Conservation (phyloP, 1,140 invertebrate genomes). For the Probaryconus sp. region DNA sequence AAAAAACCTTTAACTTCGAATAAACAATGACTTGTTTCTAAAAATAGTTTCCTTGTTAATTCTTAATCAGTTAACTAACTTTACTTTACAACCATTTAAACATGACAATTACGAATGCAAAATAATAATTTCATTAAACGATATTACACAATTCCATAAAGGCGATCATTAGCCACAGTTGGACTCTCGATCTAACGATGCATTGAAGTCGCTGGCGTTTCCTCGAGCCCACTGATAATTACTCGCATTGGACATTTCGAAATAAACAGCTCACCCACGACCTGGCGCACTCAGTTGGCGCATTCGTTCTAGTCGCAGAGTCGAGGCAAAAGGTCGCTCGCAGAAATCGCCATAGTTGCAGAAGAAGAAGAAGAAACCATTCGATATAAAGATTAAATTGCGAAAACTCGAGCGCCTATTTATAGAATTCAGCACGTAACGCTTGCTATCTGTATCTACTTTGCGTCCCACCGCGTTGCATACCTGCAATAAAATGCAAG, state of each 20-base stretch:
- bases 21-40: too few relatives aligned
- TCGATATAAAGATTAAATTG: slow-evolving; percentile 27
- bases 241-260: slow-evolving; percentile 25
- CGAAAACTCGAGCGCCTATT: slow-evolving; percentile 51
- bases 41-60: too few relatives aligned
- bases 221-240: slow-evolving; percentile 34
- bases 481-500: slow-evolving; percentile 39
- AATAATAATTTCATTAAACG: too few relatives aligned
- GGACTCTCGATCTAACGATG: slow-evolving; percentile 23
- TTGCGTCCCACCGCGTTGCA: slow-evolving; percentile 23
- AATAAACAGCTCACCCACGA: slow-evolving; percentile 38
- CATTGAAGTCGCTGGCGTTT: too few relatives aligned
- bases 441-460: slow-evolving; percentile 27
- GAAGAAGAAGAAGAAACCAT: slow-evolving; percentile 28
- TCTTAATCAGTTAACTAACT: too few relatives aligned
- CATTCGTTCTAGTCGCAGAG: slow-evolving; percentile 19
- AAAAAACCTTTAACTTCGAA: too few relatives aligned
- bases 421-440: slow-evolving; percentile 43
- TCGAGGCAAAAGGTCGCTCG: slow-evolving; percentile 19
- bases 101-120: too few relatives aligned
- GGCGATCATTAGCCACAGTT: slow-evolving; percentile 10
- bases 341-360: slow-evolving; percentile 13
- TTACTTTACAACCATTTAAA: too few relatives aligned
- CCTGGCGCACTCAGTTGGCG: slow-evolving; percentile 11
- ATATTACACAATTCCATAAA: slow-evolving; percentile 26